Evolutionary conservation across 2,888 invertebrate species (phyloP), one percentile per base, ranked within the genome.

Genomic region (Tortrix viridana): DNA sequence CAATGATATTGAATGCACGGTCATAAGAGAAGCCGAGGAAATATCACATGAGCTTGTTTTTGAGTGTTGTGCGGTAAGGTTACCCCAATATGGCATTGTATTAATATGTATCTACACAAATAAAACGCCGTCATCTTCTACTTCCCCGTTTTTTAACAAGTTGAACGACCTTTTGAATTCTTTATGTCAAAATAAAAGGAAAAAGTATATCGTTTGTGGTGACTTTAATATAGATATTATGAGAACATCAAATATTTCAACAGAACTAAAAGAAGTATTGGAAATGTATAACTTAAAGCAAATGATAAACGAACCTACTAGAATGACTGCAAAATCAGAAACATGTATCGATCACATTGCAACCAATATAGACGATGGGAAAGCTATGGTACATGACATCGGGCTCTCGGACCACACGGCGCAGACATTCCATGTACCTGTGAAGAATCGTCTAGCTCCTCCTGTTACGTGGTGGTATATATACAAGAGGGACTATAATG

Each of bases 401-500:
- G 37, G 37, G 37, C 37, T 37, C 7, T 37, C 37, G 37, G 37
- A 37, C 37, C 37, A 37, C 37, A 37, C 37, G 37, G 37, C 37
- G 12, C 37, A 37, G 37, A 12, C 12, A 37, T 37, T 37, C 12
- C 37, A 37, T 7, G 3, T 37, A 37, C 37, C 37, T 12, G 37
- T 37, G 37, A 7, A 37, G 12, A 37, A 37, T 37, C 37, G 12
- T 9, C 12, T 12, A 12, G 12, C 37, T 37, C 37, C 37, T 3
- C 12, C 37, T 5, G 37, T 37, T 12, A 7, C 12, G 37, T 12
- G 12, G 37, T 37, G 37, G 41, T 43, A n/a, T n/a, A 43, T 16
- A 43, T 43, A n/a, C 41, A 43, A n/a, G 41, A 43, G 41, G 41
- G 41, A 43, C 41, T 43, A 43, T n/a, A 43, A 5, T 16, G n/a